Evolutionary conservation across 2,888 invertebrate genomes (phyloP), one percentile per base, ranked within the genome.

Genomic region (Anaspis maculata): DNA sequence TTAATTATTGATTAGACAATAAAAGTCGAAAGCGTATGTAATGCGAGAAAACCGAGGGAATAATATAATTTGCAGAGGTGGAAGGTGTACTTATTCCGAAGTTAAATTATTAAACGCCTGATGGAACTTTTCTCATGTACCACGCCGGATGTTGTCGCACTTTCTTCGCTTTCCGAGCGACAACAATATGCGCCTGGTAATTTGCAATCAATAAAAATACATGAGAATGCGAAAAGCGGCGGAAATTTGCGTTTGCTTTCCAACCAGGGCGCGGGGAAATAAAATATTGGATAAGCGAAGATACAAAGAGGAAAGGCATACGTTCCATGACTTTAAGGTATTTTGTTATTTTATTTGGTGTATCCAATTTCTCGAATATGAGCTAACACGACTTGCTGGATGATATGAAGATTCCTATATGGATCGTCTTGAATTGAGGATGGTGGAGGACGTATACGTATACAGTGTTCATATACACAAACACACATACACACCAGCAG

Each of bases 331-430:
- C 30, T 36, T 36, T 36, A 19, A 9, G 5, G 19, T 19, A 6
- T 19, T 19, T 19, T 19, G 27, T 32, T 37, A 32, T 37, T 32
- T 37, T 37, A 37, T 37, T 37, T 32, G 32, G 24, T 25, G 32
- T 37, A 37, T 37, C 37, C 37, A 37, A 37, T 37, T 37, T 37
- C 32, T 32, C 15, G 37, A 28, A 37, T 37, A 32, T 28, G 30
- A 30, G 32, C 28, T 32, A 37, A 37, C 37, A 29, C 28, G 25
- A 19, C 9, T 6, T 6, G 10, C 32, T 25, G 37, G 29, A 33
- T 37, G 37, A 37, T 37, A 28, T 26, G 26, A 37, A 37, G 30
- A 32, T 32, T 24, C n/a, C n/a, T n/a, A n/a, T n/a, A n/a, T n/a
- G n/a, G n/a, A n/a, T 37, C 37, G 22, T 32, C 28, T n/a, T n/a